These are phyloP conservation scores for Orius insidiosus DNA, from an alignment of 1,140 invertebrate genomes.

Conservation along the genomic window DNA sequence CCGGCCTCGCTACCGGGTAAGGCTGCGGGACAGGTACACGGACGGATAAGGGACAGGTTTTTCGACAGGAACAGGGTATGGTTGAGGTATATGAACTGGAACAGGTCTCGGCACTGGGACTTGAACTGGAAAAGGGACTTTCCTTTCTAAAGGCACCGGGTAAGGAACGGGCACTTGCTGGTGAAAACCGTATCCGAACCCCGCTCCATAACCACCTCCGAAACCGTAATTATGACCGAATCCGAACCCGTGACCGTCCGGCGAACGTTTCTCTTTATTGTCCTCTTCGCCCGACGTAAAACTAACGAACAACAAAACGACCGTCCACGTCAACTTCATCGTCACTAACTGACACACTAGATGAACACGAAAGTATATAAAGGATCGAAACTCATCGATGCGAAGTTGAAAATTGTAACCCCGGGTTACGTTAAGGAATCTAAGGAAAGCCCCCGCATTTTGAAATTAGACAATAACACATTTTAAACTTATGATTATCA, in stretches of 20 bases:
- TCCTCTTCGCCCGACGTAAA: not conserved
- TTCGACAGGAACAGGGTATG: constrained; percentile 10
- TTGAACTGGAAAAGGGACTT: constrained; percentile 9
- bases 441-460: too few relatives aligned
- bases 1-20: constrained; percentile 9
- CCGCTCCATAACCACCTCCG: constrained; percentile 1
- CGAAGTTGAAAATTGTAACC: too few relatives aligned
- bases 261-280: constrained; percentile 5
- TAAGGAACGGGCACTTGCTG: constrained; percentile 7
- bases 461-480: too few relatives aligned
- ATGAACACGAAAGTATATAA: too few relatives aligned
- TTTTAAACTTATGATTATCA: too few relatives aligned
- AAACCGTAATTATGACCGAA: not conserved
- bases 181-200: not conserved
- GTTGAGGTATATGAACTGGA: constrained; percentile 9
- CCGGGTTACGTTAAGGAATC: too few relatives aligned
- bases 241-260: not conserved
- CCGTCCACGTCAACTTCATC: constrained; percentile 1
- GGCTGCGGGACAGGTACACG: constrained; percentile 11
- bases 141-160: constrained; percentile 6
- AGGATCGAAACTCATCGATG: too few relatives aligned
- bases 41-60: constrained; percentile 7
- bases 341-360: not conserved
- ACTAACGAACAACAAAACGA: constrained; percentile 3
- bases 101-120: constrained; percentile 7